Base-by-base conservation (phyloP, 2,797 vertebrate species). In the Anguilla megastoma region DNA sequence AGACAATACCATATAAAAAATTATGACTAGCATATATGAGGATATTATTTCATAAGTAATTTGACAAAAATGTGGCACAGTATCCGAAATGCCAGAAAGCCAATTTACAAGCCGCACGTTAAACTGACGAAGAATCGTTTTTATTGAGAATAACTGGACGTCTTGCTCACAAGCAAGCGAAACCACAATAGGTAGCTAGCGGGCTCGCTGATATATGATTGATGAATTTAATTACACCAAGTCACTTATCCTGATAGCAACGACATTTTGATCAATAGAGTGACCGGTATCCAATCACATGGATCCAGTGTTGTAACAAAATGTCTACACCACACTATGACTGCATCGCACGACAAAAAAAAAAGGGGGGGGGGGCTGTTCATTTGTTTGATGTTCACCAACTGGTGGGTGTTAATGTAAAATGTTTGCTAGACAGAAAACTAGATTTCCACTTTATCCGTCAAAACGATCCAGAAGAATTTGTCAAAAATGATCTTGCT, bases 251-350 rank as follows among this genome's bases (percentile, higher is more conserved):
- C 36, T 71, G 52, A 54, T 52, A 21, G 87, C 21, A 85, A 85
- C 84, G 87, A 85, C 84, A 85, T 88, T 85, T 85, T 88, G 83
- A 79, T 85, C 69, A 45, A 84, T 85, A 54, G 45, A 76, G 85
- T 63, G 85, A 85, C 87, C 66, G 84, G 87, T 85, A 79, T 33
- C 66, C 66, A 79, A 85, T 88, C 83, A 76, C 66, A 88, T 76
- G 21, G 83, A 85, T 48, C 83, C 83, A 66, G 30, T 66, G 66
- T 88, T 88, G 83, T 76, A 52, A 88, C 87, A 88, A 88, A 88
- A 88, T 88, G 87, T 85, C 87, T 79, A 88, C 87, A 88, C 18
- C 54, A 63, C 80, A 87, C 80, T 27, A 84, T 41, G 58, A 71
- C 60, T 27, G 79, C 79, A 82, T 82, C 41, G 79, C n/a, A 76